Evolutionary conservation across 2,888 invertebrate species (phyloP).

Genomic region (Xylota segnis): DNA sequence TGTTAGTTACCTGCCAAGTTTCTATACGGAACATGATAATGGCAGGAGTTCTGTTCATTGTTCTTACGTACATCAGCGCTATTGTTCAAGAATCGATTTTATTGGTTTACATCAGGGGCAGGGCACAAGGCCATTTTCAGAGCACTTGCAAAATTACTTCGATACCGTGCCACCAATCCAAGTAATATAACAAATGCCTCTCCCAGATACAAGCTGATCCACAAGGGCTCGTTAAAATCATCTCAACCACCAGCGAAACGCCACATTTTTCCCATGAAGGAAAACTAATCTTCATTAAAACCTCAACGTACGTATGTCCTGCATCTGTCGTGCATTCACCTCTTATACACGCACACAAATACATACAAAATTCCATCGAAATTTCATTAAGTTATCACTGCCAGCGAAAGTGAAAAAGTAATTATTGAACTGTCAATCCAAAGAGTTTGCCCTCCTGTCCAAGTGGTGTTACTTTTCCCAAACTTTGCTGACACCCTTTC

Average conservation of each 20-base stretch:
- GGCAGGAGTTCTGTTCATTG: too few relatives aligned
- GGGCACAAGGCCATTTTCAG: too few relatives aligned
- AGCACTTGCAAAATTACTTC: too few relatives aligned
- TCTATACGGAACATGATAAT: too few relatives aligned
- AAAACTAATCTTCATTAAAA: constrained; percentile 1
- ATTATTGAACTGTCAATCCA: constrained; percentile 66
- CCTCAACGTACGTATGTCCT: background rate
- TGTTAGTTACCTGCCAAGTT: too few relatives aligned
- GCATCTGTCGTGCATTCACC: background rate
- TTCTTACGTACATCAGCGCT: too few relatives aligned
- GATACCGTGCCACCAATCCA: too few relatives aligned
- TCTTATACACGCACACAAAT: background rate
- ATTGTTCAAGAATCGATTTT: too few relatives aligned
- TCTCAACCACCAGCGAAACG: background rate
- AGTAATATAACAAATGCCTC: too few relatives aligned
- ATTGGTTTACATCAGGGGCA: too few relatives aligned
- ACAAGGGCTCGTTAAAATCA: too few relatives aligned
- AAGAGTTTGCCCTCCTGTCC: constrained; percentile 14
- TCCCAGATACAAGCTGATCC: too few relatives aligned
- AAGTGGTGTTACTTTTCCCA: constrained; percentile 14
- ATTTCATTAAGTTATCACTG: constrained; percentile 48
- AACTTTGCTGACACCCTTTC: background rate
- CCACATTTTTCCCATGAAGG: background rate
- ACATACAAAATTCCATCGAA: background rate
- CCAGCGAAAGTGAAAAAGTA: constrained; percentile 48